Base-by-base conservation (phyloP, 2,888 invertebrate species). In the Drosophila prostipennis region DNA sequence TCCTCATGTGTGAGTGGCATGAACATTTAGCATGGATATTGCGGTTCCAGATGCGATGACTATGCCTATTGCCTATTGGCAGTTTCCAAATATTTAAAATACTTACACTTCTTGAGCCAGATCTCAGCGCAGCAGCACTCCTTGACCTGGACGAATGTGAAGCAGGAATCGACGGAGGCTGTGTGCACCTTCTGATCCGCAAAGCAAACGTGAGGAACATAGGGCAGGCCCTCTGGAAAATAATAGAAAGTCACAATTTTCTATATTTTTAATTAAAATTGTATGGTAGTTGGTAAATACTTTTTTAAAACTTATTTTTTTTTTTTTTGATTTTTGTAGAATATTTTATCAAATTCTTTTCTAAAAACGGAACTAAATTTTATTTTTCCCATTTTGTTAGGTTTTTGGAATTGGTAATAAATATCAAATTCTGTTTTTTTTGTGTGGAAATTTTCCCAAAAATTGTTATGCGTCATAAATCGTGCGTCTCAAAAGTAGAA, bases 191-290 rank as follows among this genome's bases (percentile, higher is more conserved):
- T 90, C 60, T 91, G 91, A 29, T 91, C 91, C 51, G 91, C 90
- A 77, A 91, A 92, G 60, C 92, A 92, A 29, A 90, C 89, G 67
- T 92, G 92, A 2, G 92, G 92, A 11, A 92, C 89, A 72, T 90
- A 92, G 36, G 92, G 92, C n/a, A 92, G 73, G 59, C 92, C 91
- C 79, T 92, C 92, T 92, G 86, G 19, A 68, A 56, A 16, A 29
- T 19, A 14, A 51, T n/a, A 8, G 32, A 7, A 29, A 29, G 19
- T 19, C 19, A 19, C 2, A 2, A 19, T 19, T 5, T 26, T 26
- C 0, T 26, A 26, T 6, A 26, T 26, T 5, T 26, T 26, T 2
- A 26, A 26, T 26, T 1, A 5, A 5, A 26, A 5, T 5, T 5
- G 26, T 0, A 26, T 26, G 26, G 26, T 26, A 26, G 5, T 26